Evolutionary conservation across 2,113 vertebrate species (phyloP), one percentile per base, ranked within the genome.

Genomic region (Catharus bicknelli): DNA sequence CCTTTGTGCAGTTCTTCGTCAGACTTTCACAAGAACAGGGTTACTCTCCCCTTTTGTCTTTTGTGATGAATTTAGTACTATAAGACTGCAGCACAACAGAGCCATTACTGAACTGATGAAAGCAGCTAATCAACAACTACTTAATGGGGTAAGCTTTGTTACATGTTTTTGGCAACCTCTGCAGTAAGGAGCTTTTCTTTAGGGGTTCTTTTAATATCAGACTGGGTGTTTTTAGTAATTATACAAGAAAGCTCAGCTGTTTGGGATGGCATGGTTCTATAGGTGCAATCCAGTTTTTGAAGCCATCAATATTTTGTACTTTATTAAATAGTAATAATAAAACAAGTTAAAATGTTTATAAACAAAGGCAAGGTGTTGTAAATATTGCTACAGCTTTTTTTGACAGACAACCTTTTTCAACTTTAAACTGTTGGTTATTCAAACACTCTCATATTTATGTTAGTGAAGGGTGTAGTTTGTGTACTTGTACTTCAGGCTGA

Each of bases 11-110:
- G 99, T 99, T 50, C 98, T 99, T 38, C 98, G 99, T 40, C 98
- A 99, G 92, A 99, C 97, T 58, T 98, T 99, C 87, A 98, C 98
- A 42, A 97, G 97, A 63, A 98, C 99, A 96, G 99, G 98, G 63
- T 97, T 99, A 64, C 98, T 99, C 61, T 99, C 99, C 7, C 98
- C 99, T 25, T 97, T 99, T 93, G 98, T 98, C 43, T 97, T 99
- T 91, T 99, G 98, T 30, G 99, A 99, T 78, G 99, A 99, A 95
- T 99, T 99, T 92, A 99, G 99, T 97, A 99, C 99, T 0, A 89
- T 99, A 78, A 97, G 99, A 78, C 97, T 99, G 10, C 99, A 99
- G 90, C 99, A 99, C 97, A 99, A 99, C 91, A 97, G 98, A 84
- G 99, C 99, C 66, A 99, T 99, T 93, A 97, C 98, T 23, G 98